Base-by-base conservation (phyloP, 1,140 invertebrate genomes). In the Agraylea sexmaculata region DNA sequence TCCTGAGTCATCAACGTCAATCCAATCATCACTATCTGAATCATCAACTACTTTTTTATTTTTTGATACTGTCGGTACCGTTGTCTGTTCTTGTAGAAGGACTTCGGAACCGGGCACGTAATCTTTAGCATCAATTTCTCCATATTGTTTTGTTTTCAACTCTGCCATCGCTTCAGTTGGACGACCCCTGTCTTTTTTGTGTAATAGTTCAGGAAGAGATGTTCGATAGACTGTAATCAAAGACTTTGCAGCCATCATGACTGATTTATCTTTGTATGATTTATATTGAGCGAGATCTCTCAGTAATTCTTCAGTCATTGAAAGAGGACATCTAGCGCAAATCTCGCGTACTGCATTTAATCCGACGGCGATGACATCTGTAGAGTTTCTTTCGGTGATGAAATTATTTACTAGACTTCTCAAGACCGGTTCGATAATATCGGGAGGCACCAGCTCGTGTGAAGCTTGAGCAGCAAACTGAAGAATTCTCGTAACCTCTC, bases 301-400 rank as follows among this genome's bases (percentile, higher is more conserved):
- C 2, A 99, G 63, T 22, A 99, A 66, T 63, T 97, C 93, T 68
- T 89, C 83, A 51, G 70, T 77, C 75, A 98, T 91, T 16, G 83
- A 84, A 33, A 96, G 66, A 0, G 94, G 89, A 70, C 92, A 91
- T 43, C 93, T 72, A 20, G 74, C 56, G 71, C 92, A 97, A 52
- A 99, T 82, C 67, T 98, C 89, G 50, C 86, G 71, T 11, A 96
- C 80, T 15, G 91, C 83, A 75, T 96, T 96, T 40, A 97, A 67
- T 7, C 94, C 94, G 44, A 99, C 92, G 18, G 93, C 90, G 79
- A 99, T 99, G 1, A 93, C 94, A 73, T 99, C 96, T 15, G 79
- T 80, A 2, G 91, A 93, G 68, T 98, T 99, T 53, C 91, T 74
- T 66, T 99, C 96, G 1, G 91, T 92, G 2, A 99, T 84, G 67